A percentile compares a stretch with the other conserved stretches of the same genome.
Evolutionary conservation across 2,113 vertebrate species (phyloP).

Genomic region (Plestiodon gilberti): DNA sequence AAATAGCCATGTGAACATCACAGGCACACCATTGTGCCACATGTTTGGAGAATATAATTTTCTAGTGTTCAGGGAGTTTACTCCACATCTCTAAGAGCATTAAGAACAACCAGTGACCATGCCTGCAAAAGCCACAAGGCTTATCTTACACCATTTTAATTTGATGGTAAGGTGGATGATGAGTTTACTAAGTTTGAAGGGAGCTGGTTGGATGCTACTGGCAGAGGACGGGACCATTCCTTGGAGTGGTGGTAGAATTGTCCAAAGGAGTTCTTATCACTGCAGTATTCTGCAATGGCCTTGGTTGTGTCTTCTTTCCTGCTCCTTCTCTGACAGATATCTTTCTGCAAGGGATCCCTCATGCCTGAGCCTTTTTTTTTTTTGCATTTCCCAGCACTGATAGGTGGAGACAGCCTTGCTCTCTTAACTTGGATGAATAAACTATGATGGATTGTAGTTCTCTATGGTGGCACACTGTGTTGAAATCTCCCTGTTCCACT

Average conservation of each 20-base stretch:
- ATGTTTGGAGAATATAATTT: not conserved
- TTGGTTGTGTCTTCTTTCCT: not conserved
- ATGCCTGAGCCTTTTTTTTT: not conserved
- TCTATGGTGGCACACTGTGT: not conserved
- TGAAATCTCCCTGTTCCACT: not conserved
- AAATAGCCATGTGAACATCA: not conserved
- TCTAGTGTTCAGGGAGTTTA: not conserved
- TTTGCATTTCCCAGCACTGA: not conserved
- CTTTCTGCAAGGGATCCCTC: not conserved
- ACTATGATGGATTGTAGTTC: not conserved
- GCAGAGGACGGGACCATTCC: not conserved
- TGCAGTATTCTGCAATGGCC: not conserved
- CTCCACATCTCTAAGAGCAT: not conserved
- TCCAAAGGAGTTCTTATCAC: not conserved
- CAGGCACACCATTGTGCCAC: not conserved
- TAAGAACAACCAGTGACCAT: not conserved
- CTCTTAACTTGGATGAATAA: not conserved
- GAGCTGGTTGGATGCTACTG: not conserved
- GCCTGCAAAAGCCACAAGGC: not conserved
- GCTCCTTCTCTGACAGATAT: not conserved
- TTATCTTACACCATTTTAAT: not conserved
- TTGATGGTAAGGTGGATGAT: not conserved
- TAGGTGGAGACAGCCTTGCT: not conserved
- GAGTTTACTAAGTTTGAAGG: not conserved
- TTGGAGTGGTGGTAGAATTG: no score